Evolutionary conservation across 2,888 invertebrate species (phyloP), one percentile per base, ranked within the genome.

Genomic region (Cyclophora punctaria): DNA sequence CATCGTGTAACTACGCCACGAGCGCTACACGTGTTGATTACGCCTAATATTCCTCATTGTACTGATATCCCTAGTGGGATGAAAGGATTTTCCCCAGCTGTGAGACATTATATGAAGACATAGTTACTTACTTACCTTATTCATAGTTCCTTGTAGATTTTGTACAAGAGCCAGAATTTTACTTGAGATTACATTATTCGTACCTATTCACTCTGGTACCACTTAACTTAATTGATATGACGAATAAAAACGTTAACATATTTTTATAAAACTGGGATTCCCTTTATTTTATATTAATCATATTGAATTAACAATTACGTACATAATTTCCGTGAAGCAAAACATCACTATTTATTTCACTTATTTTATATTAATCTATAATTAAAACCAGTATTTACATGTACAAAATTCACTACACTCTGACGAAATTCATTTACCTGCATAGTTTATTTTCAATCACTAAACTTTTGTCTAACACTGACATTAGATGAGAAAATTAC

Each of bases 391-490:
- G 69, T 85, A 82, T 85, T 72, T 86, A 87, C 86, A 86, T 75
- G 83, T 87, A 85, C 78, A 86, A 86, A 86, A 86, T 75, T 76
- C 75, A 79, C 84, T 85, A 85, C 75, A 75, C 75, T 60, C 73
- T 71, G 69, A 78, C 74, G 76, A 77, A 74, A 75, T 74, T 67
- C 59, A 60, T 69, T 73, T 72, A 73, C 69, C 71, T 77, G 75
- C 73, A 74, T 73, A 69, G 73, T 74, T 78, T 70, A 66, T 73
- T 68, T 69, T 66, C 62, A 63, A 69, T 73, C 75, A 74, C 75
- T 74, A 76, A 70, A 66, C 60, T 66, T 71, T 68, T 68, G 71
- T 77, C 78, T 82, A 83, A 80, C 84, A 84, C 82, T 77, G 81
- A 82, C 66, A 78, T 74, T 71, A 75, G 65, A 75, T 67, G 64